Evolutionary conservation across 2,888 invertebrate genomes (phyloP).

Genomic region (Phorcus lineatus): DNA sequence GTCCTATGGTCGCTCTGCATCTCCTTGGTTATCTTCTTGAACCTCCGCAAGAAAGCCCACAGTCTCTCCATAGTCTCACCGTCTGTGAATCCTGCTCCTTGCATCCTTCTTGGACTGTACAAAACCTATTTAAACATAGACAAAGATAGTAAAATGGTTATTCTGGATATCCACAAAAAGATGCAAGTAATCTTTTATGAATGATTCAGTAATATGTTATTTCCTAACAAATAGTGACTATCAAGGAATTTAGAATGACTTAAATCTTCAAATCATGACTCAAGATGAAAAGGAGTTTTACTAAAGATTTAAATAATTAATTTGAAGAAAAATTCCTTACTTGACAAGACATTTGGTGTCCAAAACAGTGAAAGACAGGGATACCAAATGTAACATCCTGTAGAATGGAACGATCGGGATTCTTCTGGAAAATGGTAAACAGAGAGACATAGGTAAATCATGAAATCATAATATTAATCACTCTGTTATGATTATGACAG

Average conservation of each 20-base stretch:
- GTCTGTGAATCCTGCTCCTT: neutral
- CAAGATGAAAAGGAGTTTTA: too few relatives aligned
- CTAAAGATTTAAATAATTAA: too few relatives aligned
- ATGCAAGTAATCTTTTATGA: neutral
- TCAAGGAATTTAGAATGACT: too few relatives aligned
- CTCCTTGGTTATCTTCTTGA: neutral
- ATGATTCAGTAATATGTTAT: too few relatives aligned
- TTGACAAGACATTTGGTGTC: neutral
- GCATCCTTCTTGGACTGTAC: neutral
- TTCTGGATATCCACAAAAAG: neutral
- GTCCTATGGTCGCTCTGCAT: neutral
- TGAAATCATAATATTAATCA: too few relatives aligned
- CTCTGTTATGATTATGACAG: too few relatives aligned
- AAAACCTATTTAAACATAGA: neutral
- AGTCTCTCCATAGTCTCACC: neutral
- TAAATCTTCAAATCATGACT: too few relatives aligned
- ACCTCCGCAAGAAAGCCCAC: neutral
- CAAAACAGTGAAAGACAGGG: neutral
- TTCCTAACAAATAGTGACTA: too few relatives aligned
- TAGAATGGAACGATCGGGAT: neutral
- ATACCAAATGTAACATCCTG: neutral
- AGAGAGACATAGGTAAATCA: too few relatives aligned
- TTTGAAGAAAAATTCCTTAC: neutral
- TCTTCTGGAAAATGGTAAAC: neutral
- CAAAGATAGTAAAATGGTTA: neutral